Evolutionary conservation across 2,113 vertebrate species (phyloP).

Genomic region (Stegostoma tigrinum): DNA sequence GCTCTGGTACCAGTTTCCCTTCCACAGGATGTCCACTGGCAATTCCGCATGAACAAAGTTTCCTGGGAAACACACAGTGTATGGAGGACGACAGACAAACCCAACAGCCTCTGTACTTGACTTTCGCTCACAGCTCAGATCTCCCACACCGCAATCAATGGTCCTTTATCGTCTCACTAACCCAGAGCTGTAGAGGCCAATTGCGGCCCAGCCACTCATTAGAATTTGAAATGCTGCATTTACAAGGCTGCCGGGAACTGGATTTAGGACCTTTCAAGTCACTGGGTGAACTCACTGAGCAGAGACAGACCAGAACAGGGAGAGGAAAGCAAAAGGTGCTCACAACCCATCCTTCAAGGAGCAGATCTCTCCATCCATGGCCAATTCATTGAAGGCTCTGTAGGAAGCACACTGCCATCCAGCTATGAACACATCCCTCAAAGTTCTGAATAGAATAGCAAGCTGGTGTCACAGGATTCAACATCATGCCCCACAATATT

Average conservation of each 20-base stretch:
- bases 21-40: not conserved
- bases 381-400: not conserved
- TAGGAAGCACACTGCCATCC: not conserved
- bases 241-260: not conserved
- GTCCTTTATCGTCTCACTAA: not conserved
- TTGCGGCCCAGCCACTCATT: not conserved
- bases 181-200: not conserved
- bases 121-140: not conserved
- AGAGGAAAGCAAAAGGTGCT: not conserved
- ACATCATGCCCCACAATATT: not conserved
- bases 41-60: not conserved
- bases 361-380: not conserved
- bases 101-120: not conserved
- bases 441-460: not conserved
- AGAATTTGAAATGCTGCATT: not conserved
- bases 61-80: too few species aligned
- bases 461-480: not conserved
- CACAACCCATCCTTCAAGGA: not conserved
- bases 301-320: not conserved
- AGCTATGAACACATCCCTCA: not conserved
- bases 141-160: not conserved
- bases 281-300: not conserved
- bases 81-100: not conserved
- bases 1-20: too few species aligned
- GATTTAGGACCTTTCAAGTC: not conserved